Evolutionary conservation across 2,113 vertebrate species (phyloP).

Genomic region (Salvelinus namaycush): DNA sequence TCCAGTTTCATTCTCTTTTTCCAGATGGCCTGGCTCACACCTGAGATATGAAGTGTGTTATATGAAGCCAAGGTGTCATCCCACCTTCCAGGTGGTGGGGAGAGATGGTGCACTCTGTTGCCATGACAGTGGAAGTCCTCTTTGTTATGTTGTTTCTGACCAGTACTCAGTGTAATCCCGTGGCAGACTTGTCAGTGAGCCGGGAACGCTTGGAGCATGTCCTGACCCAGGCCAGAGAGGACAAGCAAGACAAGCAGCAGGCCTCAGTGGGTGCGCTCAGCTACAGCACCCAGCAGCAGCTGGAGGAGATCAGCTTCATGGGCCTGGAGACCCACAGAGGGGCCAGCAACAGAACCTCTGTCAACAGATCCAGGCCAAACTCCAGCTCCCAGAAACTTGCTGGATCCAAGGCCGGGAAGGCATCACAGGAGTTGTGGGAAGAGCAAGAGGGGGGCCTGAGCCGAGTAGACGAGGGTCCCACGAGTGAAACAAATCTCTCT

Average conservation of each 20-base stretch:
- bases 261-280: conserved; percentile 68
- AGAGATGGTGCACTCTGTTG: conserved; percentile 85
- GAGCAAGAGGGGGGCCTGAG: conserved; percentile 66
- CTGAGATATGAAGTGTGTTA: conserved; percentile 76
- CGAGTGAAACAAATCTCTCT: conserved; percentile 76
- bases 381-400: conserved; percentile 67
- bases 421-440: conserved; percentile 53
- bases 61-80: conserved; percentile 84
- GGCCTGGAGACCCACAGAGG: conserved; percentile 76
- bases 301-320: conserved; percentile 77
- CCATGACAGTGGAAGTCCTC: conserved; percentile 91
- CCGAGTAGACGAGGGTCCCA: conserved; percentile 76
- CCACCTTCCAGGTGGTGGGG: conserved; percentile 85
- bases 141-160: conserved; percentile 88
- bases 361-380: conserved; percentile 75
- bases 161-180: conserved; percentile 81
- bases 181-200: conserved; percentile 80
- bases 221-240: conserved; percentile 81
- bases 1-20: conserved; percentile 66
- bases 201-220: conserved; percentile 68
- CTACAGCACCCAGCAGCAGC: conserved; percentile 70
- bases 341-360: conserved; percentile 72
- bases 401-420: conserved; percentile 25
- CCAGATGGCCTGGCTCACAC: conserved; percentile 71
- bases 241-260: conserved; percentile 58